phyloP scores from a whole-genome alignment of 2,797 vertebrate genomes.

The Enoplosus armatus region DNA sequence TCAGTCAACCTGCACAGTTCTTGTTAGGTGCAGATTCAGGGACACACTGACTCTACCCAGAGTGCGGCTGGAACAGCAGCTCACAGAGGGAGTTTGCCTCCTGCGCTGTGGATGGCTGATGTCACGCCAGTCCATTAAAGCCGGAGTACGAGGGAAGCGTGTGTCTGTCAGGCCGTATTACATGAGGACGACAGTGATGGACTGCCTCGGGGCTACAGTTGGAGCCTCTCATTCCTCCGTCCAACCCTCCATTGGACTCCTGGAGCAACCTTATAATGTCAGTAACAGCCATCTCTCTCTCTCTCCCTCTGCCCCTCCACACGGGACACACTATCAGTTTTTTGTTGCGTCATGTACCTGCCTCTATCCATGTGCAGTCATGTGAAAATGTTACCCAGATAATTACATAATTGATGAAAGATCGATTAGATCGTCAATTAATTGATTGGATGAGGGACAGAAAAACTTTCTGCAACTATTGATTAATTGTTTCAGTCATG shows the following conservation, averaged over 20 bases:
- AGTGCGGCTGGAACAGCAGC: constrained; percentile 52
- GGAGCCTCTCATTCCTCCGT: constrained; percentile 47
- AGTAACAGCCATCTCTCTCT: constrained; percentile 30
- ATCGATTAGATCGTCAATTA: not conserved
- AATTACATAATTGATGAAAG: constrained; percentile 17
- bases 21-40: constrained; percentile 25
- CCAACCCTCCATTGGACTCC: constrained; percentile 35
- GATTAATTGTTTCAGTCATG: not conserved
- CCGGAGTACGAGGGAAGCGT: constrained; percentile 60
- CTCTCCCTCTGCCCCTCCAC: not conserved
- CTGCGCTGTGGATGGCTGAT: constrained; percentile 56
- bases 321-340: constrained; percentile 9
- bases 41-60: constrained; percentile 25
- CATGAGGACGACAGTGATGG: constrained; percentile 72
- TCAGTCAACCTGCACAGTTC: constrained; percentile 20
- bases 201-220: constrained; percentile 64
- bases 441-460: not conserved
- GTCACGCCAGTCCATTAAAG: constrained; percentile 78
- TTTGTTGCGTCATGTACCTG: constrained; percentile 32
- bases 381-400: constrained; percentile 4
- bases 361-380: constrained; percentile 2
- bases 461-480: not conserved
- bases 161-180: constrained; percentile 76
- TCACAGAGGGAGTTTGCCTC: constrained; percentile 47
- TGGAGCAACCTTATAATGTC: constrained; percentile 46